Evolutionary conservation across 2,888 invertebrate genomes (phyloP).

Genomic region (Ornithoptera priamus): DNA sequence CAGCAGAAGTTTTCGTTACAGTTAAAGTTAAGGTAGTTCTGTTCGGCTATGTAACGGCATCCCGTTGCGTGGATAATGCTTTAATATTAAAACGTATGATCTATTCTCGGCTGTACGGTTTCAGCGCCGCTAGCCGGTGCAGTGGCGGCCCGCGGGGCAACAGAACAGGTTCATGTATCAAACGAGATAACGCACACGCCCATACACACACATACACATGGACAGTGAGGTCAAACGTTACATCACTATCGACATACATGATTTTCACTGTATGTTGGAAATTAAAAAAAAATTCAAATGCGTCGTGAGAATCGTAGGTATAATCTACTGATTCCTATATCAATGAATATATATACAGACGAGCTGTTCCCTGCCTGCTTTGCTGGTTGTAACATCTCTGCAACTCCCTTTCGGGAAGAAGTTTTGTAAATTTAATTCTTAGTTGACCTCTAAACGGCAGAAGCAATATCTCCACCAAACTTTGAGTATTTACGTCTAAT

Average conservation of each 20-base stretch:
- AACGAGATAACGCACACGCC: conserved; percentile 29
- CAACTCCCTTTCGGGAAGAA: too few species aligned
- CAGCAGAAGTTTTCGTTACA: neutral
- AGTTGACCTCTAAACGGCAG: too few species aligned
- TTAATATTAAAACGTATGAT: conserved; percentile 15
- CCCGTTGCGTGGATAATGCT: conserved; percentile 4
- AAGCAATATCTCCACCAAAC: too few species aligned
- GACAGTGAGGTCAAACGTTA: conserved; percentile 26
- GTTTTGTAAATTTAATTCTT: too few species aligned
- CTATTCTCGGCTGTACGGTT: conserved; percentile 22
- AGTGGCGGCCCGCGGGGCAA: conserved; percentile 23
- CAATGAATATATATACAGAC: too few species aligned
- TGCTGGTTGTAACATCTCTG: too few species aligned
- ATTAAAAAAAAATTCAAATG: too few species aligned
- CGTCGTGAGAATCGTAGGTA: too few species aligned
- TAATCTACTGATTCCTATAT: too few species aligned
- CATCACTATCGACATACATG: conserved; percentile 20
- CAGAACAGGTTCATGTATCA: conserved; percentile 32
- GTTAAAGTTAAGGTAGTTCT: neutral
- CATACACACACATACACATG: conserved; percentile 19
- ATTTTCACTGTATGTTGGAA: neutral
- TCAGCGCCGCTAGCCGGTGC: conserved; percentile 9
- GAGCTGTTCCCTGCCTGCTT: too few species aligned
- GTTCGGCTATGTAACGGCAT: neutral
- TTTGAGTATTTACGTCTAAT: too few species aligned